Evolutionary conservation across 2,888 invertebrate genomes (phyloP), one percentile per base, ranked within the genome.

Genomic region (Mythimna albipuncta): DNA sequence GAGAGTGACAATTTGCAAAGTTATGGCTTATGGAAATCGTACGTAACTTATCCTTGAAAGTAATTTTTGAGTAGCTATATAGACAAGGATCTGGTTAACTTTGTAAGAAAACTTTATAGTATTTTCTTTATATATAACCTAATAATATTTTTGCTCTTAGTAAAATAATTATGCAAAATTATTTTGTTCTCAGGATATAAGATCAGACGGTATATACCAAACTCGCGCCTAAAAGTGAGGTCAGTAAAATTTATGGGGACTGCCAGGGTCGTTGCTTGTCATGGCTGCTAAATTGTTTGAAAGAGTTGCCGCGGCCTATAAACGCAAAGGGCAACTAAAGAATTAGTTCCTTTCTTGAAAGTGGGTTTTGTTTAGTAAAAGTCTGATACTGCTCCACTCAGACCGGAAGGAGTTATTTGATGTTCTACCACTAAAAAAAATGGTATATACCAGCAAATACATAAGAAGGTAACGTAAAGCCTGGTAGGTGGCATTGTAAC

Each of bases 1-100:
- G 77, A 82, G 73, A 77, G 77, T 65, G 80, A 82, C 69, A 84
- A 81, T 68, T 79, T 76, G 71, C 69, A 67, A 73, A 61, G 64
- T 75, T 72, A 67, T n/a, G 66, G 52, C 52, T 75, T 71, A 81
- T 72, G 75, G 67, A 72, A 82, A 75, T 75, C 64, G 67, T 61
- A 70, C 44, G 55, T 19, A 59, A 50, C 7, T 44, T 69, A 55
- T 65, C 78, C 81, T 81, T 81, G 82, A 73, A 75, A 65, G 69
- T 58, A 21, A 47, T 64, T 61, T 64, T 67, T 64, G 16, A 44
- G 38, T 57, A 52, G 16, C 38, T 41, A 54, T n/a, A n/a, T 11
- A 47, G 62, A 57, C 64, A 64, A 9, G 19, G 26, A 44, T 52
- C 32, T 54, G n/a, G 7, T 35, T 62, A 7, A 6, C 11, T 41